These are phyloP conservation scores for Campylomormyrus numenius DNA, from an alignment of 2,113 vertebrate genomes.

Conservation along the genomic window DNA sequence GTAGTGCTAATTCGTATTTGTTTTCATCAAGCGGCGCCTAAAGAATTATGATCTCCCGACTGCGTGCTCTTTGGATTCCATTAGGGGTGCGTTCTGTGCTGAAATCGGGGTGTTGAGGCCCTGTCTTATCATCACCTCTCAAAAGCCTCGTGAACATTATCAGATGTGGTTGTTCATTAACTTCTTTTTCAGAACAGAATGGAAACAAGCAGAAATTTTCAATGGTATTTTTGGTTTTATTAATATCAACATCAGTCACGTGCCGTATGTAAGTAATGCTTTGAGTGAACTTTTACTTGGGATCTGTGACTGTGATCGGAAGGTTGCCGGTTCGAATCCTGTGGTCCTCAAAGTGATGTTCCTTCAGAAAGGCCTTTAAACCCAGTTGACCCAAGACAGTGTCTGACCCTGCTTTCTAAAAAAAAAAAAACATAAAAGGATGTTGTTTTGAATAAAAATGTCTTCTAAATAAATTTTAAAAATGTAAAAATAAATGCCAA, in stretches of 20 bases:
- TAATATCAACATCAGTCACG: background rate
- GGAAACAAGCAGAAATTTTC: background rate
- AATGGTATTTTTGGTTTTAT: background rate
- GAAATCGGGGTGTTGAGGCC: background rate
- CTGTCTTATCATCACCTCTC: background rate
- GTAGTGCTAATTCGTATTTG: constrained; percentile 9
- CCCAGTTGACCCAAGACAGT: background rate
- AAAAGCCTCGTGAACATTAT: background rate
- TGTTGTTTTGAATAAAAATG: background rate
- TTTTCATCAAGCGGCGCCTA: constrained; percentile 16
- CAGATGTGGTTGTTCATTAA: background rate
- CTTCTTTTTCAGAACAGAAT: background rate
- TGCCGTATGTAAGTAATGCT: background rate
- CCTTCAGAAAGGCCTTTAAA: background rate
- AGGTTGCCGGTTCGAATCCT: background rate
- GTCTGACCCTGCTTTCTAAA: background rate
- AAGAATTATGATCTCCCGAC: background rate
- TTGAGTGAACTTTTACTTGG: background rate
- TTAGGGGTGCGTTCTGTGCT: background rate
- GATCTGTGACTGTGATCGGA: background rate
- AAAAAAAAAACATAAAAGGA: background rate
- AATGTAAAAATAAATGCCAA: background rate
- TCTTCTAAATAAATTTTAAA: background rate
- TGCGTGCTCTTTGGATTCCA: background rate
- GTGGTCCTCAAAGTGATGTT: background rate